Conservation (phyloP, 2,888 invertebrate species). For the Orthosia gothica region DNA sequence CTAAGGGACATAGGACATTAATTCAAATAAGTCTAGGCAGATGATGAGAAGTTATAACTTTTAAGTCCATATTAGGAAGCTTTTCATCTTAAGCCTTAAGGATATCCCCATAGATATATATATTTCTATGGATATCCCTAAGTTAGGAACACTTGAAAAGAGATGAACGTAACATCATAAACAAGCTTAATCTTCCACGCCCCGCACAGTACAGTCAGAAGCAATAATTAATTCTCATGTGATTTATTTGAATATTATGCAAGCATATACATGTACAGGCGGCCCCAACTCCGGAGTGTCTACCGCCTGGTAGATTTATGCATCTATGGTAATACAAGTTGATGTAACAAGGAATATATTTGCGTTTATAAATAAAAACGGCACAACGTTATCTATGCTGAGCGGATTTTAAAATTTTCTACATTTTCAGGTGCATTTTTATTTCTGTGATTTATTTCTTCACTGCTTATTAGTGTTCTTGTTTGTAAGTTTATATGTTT, state of each 20-base stretch:
- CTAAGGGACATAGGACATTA: too few relatives aligned
- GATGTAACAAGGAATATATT: conserved; percentile 73
- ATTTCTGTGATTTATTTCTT: conserved; percentile 37
- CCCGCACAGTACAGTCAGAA: conserved; percentile 70
- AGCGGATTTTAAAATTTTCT: conserved; percentile 72
- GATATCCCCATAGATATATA: too few relatives aligned
- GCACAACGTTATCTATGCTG: conserved; percentile 66
- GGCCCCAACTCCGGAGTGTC: conserved; percentile 66
- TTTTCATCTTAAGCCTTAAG: neutral
- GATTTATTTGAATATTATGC: conserved; percentile 90
- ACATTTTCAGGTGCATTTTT: conserved; percentile 49
- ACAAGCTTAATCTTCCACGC: conserved; percentile 59
- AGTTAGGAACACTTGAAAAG: conserved; percentile 12
- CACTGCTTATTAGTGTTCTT: conserved; percentile 22
- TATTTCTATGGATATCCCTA: neutral
- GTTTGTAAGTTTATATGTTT: neutral
- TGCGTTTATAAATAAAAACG: conserved; percentile 69
- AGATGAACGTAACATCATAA: conserved; percentile 44
- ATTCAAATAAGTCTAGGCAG: too few relatives aligned
- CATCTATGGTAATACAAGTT: conserved; percentile 75
- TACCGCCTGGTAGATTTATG: conserved; percentile 74
- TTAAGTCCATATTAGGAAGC: neutral
- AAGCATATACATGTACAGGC: conserved; percentile 69
- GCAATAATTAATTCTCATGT: conserved; percentile 87
- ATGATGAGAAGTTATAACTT: neutral